These are phyloP conservation scores for Oreochromis spilurus DNA, from an alignment of 2,113 vertebrate species.

Conservation along the genomic window DNA sequence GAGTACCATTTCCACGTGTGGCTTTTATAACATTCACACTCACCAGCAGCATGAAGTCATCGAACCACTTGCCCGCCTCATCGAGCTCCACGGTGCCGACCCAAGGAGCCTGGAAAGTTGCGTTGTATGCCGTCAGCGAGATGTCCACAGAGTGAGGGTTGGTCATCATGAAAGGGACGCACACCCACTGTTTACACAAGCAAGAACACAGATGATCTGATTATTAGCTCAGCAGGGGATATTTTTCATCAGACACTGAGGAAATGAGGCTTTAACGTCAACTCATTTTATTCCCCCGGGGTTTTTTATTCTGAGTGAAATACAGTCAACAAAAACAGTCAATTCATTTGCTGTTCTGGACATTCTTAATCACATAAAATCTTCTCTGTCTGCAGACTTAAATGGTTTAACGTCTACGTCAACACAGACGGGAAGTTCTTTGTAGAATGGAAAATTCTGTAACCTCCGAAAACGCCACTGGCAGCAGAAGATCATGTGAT, in stretches of 20 bases:
- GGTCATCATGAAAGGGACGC: slow-evolving; percentile 67
- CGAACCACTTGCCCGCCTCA: slow-evolving; percentile 67
- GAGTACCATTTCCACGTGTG: neutral
- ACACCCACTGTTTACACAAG: slow-evolving; percentile 61
- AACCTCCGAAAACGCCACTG: neutral
- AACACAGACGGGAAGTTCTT: neutral
- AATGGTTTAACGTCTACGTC: neutral
- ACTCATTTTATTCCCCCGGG: fast-evolving
- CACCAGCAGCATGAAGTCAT: slow-evolving; percentile 72
- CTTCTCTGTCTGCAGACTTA: neutral
- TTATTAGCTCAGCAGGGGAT: neutral
- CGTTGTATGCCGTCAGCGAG: slow-evolving; percentile 62
- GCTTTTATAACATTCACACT: neutral
- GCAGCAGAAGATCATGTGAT: fast-evolving
- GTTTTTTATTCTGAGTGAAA: neutral
- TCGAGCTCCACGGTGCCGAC: slow-evolving; percentile 57
- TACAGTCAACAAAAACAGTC: neutral
- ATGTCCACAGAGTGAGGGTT: slow-evolving; percentile 68
- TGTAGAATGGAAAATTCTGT: neutral
- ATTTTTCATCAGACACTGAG: neutral
- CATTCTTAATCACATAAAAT: fast-evolving
- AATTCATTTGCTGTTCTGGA: neutral
- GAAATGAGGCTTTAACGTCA: neutral
- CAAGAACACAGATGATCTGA: neutral
- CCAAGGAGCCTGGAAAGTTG: slow-evolving; percentile 68